A percentile compares a stretch with the other conserved stretches of the same genome.
Evolutionary conservation across 2,888 invertebrate genomes (phyloP).

Genomic region (Drosophila maculinotata): DNA sequence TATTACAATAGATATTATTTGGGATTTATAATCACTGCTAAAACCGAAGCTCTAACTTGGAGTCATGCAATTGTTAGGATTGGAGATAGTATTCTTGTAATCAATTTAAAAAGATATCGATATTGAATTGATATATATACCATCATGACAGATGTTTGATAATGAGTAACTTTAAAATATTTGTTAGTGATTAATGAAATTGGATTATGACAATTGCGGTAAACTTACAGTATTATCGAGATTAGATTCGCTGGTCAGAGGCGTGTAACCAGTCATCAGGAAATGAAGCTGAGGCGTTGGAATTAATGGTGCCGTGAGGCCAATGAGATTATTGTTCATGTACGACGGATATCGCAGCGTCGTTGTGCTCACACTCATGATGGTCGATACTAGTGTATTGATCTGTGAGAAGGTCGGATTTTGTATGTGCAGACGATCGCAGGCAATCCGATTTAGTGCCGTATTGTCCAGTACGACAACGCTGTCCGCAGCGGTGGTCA

Average conservation of each 20-base stretch:
- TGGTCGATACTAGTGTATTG: slow-evolving; percentile 98
- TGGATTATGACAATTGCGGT: neutral
- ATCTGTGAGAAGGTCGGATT: slow-evolving; percentile 99
- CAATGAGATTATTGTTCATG: slow-evolving; percentile 99
- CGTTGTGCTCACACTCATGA: slow-evolving; percentile 99
- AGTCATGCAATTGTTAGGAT: too few species aligned
- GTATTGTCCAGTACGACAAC: slow-evolving; percentile 99
- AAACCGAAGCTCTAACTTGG: too few species aligned
- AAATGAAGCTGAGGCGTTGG: slow-evolving; percentile 99
- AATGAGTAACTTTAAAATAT: too few species aligned
- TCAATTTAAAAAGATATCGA: too few species aligned
- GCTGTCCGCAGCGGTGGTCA: slow-evolving; percentile 98
- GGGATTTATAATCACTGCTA: too few species aligned
- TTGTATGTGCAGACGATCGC: slow-evolving; percentile 96
- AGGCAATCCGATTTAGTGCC: slow-evolving; percentile 97
- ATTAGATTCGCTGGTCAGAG: slow-evolving; percentile 95
- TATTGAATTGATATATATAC: too few species aligned
- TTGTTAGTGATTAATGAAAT: neutral
- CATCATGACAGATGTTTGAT: too few species aligned
- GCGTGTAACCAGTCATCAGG: slow-evolving; percentile 99
- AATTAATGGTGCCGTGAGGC: slow-evolving; percentile 96
- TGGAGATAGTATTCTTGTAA: too few species aligned
- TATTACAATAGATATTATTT: too few species aligned
- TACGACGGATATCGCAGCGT: slow-evolving; percentile 96
- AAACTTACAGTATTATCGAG: slow-evolving; percentile 62